phyloP scores from a whole-genome alignment of 2,888 invertebrate species.

The Drosophila mettleri region DNA sequence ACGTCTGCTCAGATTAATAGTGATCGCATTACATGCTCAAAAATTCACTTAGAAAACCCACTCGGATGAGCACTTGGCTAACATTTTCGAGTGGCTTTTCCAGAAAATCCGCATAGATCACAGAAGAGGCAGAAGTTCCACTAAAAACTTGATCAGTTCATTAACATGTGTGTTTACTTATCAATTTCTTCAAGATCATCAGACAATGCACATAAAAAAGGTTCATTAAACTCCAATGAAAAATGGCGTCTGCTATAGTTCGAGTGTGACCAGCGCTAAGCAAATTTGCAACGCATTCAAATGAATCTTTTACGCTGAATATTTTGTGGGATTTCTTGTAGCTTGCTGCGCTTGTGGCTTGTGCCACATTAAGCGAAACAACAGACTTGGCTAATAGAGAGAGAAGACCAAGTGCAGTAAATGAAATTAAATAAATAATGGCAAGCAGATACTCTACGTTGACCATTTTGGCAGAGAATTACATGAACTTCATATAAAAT shows the following conservation, averaged over 20 bases:
- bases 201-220: not conserved
- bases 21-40: not conserved
- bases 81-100: not conserved
- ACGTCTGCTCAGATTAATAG: not conserved
- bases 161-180: slow-evolving; percentile 23
- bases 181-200: slow-evolving; percentile 13
- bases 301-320: slow-evolving; percentile 31
- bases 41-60: not conserved
- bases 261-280: slow-evolving; percentile 26
- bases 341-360: slow-evolving; percentile 30
- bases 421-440: not conserved
- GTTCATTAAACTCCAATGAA: slow-evolving; percentile 35
- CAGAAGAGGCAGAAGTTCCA: not conserved
- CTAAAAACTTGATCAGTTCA: slow-evolving; percentile 6
- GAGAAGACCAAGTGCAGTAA: not conserved
- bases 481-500: not conserved
- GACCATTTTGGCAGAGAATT: not conserved
- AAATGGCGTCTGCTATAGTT: slow-evolving; percentile 22
- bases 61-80: not conserved
- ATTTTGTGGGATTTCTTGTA: slow-evolving; percentile 27
- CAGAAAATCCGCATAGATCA: not conserved
- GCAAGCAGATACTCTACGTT: not conserved
- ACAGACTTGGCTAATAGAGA: slow-evolving; percentile 12
- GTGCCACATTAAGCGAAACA: slow-evolving; percentile 42
- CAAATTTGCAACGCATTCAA: slow-evolving; percentile 42